These are phyloP conservation scores for Crotophaga sulcirostris DNA, from an alignment of 2,113 vertebrate species.

Conservation along the genomic window DNA sequence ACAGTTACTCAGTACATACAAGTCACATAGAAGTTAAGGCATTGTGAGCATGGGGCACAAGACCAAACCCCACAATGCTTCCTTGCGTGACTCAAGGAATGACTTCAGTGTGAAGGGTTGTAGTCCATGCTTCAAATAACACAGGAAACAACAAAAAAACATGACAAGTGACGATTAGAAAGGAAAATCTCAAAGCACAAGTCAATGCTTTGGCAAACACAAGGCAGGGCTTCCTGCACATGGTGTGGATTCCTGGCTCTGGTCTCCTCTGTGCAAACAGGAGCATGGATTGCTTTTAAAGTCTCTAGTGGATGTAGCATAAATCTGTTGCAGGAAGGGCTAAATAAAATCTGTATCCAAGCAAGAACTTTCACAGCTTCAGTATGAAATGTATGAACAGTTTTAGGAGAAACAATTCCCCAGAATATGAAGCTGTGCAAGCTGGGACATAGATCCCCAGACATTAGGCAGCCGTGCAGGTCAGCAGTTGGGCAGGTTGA, in stretches of 20 bases:
- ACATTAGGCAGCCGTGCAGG: neutral
- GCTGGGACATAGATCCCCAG: neutral
- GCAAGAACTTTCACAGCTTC: neutral
- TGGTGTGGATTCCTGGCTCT: neutral
- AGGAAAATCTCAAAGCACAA: fast-evolving
- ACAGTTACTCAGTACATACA: neutral
- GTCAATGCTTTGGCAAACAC: neutral
- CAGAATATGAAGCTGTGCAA: neutral
- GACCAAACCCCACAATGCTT: fast-evolving
- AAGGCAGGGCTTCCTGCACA: neutral
- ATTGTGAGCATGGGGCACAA: neutral
- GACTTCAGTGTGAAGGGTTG: neutral
- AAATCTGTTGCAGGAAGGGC: neutral
- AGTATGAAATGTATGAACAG: neutral
- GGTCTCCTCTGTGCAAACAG: neutral
- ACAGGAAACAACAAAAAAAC: neutral
- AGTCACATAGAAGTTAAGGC: neutral
- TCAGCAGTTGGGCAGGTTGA: neutral
- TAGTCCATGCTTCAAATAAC: neutral
- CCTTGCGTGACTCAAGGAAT: neutral
- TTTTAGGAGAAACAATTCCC: neutral
- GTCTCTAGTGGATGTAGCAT: neutral
- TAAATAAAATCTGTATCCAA: neutral
- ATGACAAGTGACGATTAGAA: neutral
- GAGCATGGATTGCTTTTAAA: neutral